Evolutionary conservation across 2,888 invertebrate species (phyloP), one percentile per base, ranked within the genome.

Genomic region (Erannis defoliaria): DNA sequence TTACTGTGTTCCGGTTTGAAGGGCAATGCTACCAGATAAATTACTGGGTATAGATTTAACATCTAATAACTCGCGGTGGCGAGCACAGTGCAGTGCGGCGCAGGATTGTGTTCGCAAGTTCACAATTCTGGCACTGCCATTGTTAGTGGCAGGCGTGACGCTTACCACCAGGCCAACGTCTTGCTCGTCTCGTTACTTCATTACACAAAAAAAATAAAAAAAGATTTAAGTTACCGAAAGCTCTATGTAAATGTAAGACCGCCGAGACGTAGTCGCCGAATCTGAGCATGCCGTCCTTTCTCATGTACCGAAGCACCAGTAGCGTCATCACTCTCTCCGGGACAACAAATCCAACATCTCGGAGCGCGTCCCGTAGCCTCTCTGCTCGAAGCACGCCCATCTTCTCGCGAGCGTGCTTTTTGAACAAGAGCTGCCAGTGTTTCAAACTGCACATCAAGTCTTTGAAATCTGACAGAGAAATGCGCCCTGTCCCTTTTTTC

Each of bases 241-340:
- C 97, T 53, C 97, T 96, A 70, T 97, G 97, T 63, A 98, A 93
- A 82, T 98, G 97, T 75, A 98, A 93, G 74, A 98, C 97, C 42
- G 97, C 97, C 0, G 97, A 97, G 1, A 98, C 98, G 82, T 98
- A 98, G 85, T 98, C 98, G 9, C 98, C 98, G 78, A 98, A 97
- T 71, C 98, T 93, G 43, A 98, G 93, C 57, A 98, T 98, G 37
- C 98, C 98, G 82, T 98, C 98, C 84, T 98, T 98, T 68, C 98
- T 94, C 96, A 98, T 98, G 76, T 98, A 98, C 66, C 97, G 94
- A 67, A 98, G 93, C 64, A 98, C 96, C 8, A 98, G 93, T 49
- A 97, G 95, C 6, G 97, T 96, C 80, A 98, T 93, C 26, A 97
- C 97, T 65, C 97, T 96, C 61, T 97, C 97, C 73, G 96, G 97